Evolutionary conservation across 2,797 vertebrate genomes (phyloP).

Genomic region (Lophius americanus): DNA sequence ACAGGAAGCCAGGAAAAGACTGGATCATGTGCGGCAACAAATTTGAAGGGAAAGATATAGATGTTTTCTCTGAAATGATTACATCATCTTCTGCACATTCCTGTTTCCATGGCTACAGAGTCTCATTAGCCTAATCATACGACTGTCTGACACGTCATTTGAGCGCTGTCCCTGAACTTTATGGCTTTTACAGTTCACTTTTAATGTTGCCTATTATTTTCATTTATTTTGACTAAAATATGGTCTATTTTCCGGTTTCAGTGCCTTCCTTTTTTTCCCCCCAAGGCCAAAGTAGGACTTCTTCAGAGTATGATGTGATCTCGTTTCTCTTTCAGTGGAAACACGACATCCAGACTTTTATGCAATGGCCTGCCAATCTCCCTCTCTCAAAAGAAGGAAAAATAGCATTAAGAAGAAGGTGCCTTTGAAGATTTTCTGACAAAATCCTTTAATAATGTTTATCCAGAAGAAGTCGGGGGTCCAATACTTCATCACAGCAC

Average conservation of each 20-base stretch:
- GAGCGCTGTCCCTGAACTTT: constrained; percentile 21
- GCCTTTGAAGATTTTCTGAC: too few species aligned
- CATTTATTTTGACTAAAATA: background rate
- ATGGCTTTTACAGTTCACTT: background rate
- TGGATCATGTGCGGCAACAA: constrained; percentile 14
- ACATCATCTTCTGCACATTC: constrained; percentile 62
- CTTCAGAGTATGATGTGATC: constrained; percentile 1
- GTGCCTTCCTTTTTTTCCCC: too few species aligned
- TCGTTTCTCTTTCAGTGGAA: background rate
- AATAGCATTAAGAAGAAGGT: background rate
- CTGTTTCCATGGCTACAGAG: constrained; percentile 70
- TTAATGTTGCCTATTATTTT: constrained; percentile 6
- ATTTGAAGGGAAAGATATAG: constrained; percentile 29
- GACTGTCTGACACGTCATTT: constrained; percentile 51
- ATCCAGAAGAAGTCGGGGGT: too few species aligned
- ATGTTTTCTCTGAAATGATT: constrained; percentile 51
- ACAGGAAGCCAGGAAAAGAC: background rate
- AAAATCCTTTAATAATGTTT: too few species aligned
- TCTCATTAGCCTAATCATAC: constrained; percentile 59
- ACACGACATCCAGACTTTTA: background rate
- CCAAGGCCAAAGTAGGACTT: background rate
- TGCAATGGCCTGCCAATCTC: background rate
- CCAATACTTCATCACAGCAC: too few species aligned
- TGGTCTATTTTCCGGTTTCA: background rate
- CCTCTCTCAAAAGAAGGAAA: background rate